These are phyloP conservation scores for Cyclophora albipunctata DNA, from an alignment of 2,888 invertebrate genomes.

Conservation along the genomic window DNA sequence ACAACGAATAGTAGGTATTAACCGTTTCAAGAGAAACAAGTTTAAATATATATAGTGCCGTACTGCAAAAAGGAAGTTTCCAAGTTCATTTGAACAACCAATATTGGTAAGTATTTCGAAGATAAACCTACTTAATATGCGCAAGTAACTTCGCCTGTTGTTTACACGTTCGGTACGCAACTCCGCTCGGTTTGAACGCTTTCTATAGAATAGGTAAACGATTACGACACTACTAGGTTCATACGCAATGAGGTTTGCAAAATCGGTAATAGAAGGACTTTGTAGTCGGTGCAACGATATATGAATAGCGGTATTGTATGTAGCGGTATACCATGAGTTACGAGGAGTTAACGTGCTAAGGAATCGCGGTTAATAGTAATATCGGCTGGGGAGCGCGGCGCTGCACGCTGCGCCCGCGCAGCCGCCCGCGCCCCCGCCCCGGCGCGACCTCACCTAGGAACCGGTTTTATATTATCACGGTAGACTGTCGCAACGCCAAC, in stretches of 20 bases:
- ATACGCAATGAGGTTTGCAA: neutral
- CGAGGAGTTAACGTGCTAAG: too few relatives aligned
- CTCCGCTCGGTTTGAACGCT: neutral
- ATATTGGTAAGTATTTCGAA: too few relatives aligned
- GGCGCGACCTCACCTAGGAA: conserved; percentile 25
- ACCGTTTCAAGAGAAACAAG: too few relatives aligned
- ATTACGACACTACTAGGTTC: conserved; percentile 1
- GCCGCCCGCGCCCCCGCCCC: conserved; percentile 15
- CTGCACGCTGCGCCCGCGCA: conserved; percentile 19
- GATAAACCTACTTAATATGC: neutral
- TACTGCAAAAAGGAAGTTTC: too few relatives aligned
- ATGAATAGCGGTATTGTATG: conserved; percentile 30
- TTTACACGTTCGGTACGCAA: neutral
- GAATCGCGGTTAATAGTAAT: conserved; percentile 27
- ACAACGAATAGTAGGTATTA: too few relatives aligned
- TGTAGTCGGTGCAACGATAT: conserved; percentile 13
- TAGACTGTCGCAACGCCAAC: conserved; percentile 56
- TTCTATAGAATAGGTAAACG: conserved; percentile 3
- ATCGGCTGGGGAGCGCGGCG: too few relatives aligned
- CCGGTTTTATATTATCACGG: conserved; percentile 54
- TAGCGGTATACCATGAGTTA: conserved; percentile 5
- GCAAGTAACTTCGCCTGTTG: neutral
- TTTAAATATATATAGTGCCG: too few relatives aligned
- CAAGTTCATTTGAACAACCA: too few relatives aligned
- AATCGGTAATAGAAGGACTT: neutral